Evolutionary conservation across 2,888 invertebrate genomes (phyloP).

Genomic region (Brachyptera putata): DNA sequence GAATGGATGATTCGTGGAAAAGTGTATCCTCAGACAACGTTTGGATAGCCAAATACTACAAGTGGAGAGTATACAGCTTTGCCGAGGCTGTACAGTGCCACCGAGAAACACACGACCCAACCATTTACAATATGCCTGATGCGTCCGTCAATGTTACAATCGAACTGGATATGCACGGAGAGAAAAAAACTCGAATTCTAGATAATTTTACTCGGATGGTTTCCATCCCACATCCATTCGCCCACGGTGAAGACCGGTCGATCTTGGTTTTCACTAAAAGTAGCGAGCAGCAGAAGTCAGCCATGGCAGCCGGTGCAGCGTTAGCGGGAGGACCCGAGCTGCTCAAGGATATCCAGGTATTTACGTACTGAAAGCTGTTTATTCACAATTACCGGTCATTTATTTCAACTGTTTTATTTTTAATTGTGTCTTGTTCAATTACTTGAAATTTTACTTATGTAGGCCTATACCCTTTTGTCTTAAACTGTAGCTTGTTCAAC

Average conservation of each 20-base stretch:
- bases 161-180: constrained; percentile 76
- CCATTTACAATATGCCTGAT: constrained; percentile 72
- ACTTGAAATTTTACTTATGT: too few species aligned
- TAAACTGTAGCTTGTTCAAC: too few species aligned
- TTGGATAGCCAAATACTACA: constrained; percentile 53
- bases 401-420: too few species aligned
- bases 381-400: too few species aligned
- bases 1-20: constrained; percentile 57
- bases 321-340: constrained; percentile 68
- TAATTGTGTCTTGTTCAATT: too few species aligned
- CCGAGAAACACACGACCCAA: constrained; percentile 76
- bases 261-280: constrained; percentile 73
- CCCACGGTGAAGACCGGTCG: constrained; percentile 61
- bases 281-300: constrained; percentile 55
- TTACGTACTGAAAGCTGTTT: background rate
- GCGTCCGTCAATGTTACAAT: constrained; percentile 64
- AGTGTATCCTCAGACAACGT: constrained; percentile 60
- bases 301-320: constrained; percentile 66
- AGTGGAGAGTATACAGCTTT: constrained; percentile 60
- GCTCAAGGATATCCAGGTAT: constrained; percentile 68
- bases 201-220: constrained; percentile 65
- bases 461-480: too few species aligned
- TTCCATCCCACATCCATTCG: constrained; percentile 63
- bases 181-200: constrained; percentile 64
- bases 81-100: constrained; percentile 73